Evolutionary conservation across 2,113 vertebrate genomes (phyloP).

Genomic region (Austrofundulus limnaeus): DNA sequence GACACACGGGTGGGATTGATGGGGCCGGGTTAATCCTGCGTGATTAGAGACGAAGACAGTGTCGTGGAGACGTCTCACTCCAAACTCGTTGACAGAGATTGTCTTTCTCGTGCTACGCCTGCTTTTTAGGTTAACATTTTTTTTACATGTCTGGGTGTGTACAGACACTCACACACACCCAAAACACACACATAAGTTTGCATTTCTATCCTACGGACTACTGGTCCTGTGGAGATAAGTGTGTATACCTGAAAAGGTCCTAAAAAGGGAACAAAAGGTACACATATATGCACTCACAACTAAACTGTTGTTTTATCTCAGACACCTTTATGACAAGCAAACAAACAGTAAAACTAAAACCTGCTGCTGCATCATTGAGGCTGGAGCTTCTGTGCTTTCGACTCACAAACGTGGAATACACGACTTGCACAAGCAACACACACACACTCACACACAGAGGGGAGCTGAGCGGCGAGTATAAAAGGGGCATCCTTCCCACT

Average conservation of each 20-base stretch:
- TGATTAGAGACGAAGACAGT: conserved; percentile 18
- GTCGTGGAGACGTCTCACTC: conserved; percentile 31
- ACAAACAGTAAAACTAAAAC: conserved; percentile 51
- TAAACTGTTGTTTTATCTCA: conserved; percentile 5
- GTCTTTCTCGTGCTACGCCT: conserved; percentile 18
- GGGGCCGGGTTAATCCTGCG: conserved; percentile 35
- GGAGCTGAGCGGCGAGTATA: conserved; percentile 67
- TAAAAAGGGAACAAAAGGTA: too few relatives aligned
- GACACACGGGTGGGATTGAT: conserved; percentile 43
- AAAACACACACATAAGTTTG: too few relatives aligned
- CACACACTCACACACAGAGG: conserved; percentile 30
- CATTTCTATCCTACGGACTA: too few relatives aligned
- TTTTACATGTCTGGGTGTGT: conserved; percentile 29
- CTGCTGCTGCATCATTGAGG: neutral
- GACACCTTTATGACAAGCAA: conserved; percentile 39
- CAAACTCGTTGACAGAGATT: conserved; percentile 24
- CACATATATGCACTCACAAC: too few relatives aligned
- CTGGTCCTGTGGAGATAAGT: too few relatives aligned
- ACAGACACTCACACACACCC: conserved; percentile 17
- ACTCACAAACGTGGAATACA: conserved; percentile 36
- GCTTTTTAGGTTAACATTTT: conserved; percentile 38
- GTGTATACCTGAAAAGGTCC: too few relatives aligned
- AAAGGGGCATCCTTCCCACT: conserved; percentile 72
- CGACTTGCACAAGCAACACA: conserved; percentile 37
- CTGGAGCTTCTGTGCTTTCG: conserved; percentile 28